Base-by-base conservation (phyloP, 2,797 vertebrate species). In the Periparus ater region DNA sequence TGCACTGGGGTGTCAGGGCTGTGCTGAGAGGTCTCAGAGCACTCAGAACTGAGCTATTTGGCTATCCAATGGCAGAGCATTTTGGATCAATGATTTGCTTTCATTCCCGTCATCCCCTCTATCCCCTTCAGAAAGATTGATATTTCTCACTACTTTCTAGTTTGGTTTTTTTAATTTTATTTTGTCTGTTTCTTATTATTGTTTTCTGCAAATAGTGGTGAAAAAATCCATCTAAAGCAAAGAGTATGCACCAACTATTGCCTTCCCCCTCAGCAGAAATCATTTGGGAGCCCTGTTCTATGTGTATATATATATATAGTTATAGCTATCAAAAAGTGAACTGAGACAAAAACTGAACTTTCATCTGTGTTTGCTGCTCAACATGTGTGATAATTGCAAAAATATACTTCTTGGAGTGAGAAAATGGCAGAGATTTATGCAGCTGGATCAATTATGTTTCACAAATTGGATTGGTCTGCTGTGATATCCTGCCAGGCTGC, bases 341-440 rank as follows among this genome's bases (percentile, higher is more conserved):
- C 68, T 73, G 73, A 84, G 66, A 85, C 57, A 91, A 86, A 40
- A 89, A 65, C 74, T 23, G 40, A 86, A 40, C 62, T 86, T 81
- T 75, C 63, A 51, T 90, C 58, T 57, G 29, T 82, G 82, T 95
- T 95, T 79, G 87, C 61, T 85, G 88, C 80, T 95, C 63, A 71
- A 72, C 50, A 34, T 2, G 76, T 36, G 82, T 72, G 77, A 63
- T 93, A 94, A 91, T 73, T 92, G 53, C 67, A 91, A 91, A 85
- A 89, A 93, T 80, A 68, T 19, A 63, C 57, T 87, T 57, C 68
- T 88, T 66, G 19, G 54, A 53, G 30, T 84, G 53, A 77, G 66
- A 79, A 94, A 88, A 91, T 50, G 47, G 53, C 51, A 72, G 71
- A 50, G 36, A 78, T 85, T 93, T 88, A 71, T 74, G 82, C 74